phyloP scores from a whole-genome alignment of 1,140 invertebrate species.

The Zaprionus africanus region DNA sequence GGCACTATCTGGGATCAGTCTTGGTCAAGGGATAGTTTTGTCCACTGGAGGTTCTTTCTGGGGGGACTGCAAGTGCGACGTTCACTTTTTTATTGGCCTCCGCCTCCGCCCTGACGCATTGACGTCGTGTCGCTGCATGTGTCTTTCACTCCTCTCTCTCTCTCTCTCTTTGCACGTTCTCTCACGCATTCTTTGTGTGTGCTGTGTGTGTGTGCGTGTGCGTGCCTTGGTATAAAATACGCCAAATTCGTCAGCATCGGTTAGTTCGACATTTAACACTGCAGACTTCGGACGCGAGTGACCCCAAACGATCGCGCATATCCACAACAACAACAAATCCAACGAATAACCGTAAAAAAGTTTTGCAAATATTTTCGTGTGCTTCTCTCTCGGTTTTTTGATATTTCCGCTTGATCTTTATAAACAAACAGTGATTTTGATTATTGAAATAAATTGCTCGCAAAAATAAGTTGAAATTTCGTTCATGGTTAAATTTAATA shows the following conservation, averaged over 20 bases:
- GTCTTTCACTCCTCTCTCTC: slow-evolving; percentile 10
- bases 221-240: slow-evolving; percentile 75
- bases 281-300: slow-evolving; percentile 54
- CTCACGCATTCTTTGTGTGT: slow-evolving; percentile 25
- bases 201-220: slow-evolving; percentile 30
- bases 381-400: slow-evolving; percentile 22
- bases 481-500: slow-evolving; percentile 14
- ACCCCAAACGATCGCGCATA: slow-evolving; percentile 32
- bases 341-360: slow-evolving; percentile 46
- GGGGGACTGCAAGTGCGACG: slow-evolving; percentile 28
- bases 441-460: slow-evolving; percentile 4
- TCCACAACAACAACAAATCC: slow-evolving; percentile 50
- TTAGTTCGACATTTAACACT: slow-evolving; percentile 72
- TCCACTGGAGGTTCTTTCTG: background rate
- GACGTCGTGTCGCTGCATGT: slow-evolving; percentile 28
- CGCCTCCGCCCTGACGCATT: slow-evolving; percentile 19
- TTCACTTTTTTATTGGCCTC: slow-evolving; percentile 60
- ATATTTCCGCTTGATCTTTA: slow-evolving; percentile 66
- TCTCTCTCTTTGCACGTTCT: slow-evolving; percentile 8
- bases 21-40: slow-evolving; percentile 59
- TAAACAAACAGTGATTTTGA: slow-evolving; percentile 54
- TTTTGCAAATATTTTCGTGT: slow-evolving; percentile 44
- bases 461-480: slow-evolving; percentile 30
- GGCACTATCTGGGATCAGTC: background rate
- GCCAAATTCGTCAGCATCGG: slow-evolving; percentile 70